Percentiles rank a stretch among this genome's conserved stretches.
phyloP scores from a whole-genome alignment of 2,113 vertebrate species.

The Toxotes jaculatrix region DNA sequence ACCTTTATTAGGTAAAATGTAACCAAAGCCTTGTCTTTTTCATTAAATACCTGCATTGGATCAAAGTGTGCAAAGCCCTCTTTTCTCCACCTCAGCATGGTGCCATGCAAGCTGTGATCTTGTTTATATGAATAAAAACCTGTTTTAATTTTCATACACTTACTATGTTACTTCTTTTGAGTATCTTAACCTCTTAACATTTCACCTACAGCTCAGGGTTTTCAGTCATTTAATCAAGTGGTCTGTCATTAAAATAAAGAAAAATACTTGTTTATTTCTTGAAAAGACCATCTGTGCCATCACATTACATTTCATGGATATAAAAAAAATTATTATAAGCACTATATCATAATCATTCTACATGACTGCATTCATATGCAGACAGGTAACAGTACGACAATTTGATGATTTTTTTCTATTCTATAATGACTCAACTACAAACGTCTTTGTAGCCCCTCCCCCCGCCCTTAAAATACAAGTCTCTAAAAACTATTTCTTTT shows the following conservation, averaged over 20 bases:
- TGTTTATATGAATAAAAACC: not conserved
- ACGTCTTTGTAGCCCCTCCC: not conserved
- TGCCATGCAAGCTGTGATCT: not conserved
- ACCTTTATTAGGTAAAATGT: not conserved
- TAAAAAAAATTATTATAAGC: not conserved
- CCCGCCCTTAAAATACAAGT: not conserved
- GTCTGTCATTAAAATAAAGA: not conserved
- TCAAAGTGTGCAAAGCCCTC: not conserved
- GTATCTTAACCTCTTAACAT: not conserved
- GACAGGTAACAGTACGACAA: not conserved
- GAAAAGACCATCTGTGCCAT: constrained; percentile 4
- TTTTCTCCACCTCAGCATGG: not conserved
- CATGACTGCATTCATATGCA: not conserved
- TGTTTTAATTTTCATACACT: not conserved
- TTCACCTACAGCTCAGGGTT: not conserved
- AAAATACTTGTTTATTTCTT: not conserved
- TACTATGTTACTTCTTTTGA: not conserved
- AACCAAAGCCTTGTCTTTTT: not conserved
- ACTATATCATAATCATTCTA: not conserved
- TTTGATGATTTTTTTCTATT: constrained; percentile 2
- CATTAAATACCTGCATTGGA: not conserved
- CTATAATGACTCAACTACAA: not conserved
- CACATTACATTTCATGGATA: constrained; percentile 1
- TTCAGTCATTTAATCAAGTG: not conserved
- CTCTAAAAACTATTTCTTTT: constrained; percentile 23